Evolutionary conservation across 2,888 invertebrate species (phyloP).

Genomic region (Habroteleia sp.): DNA sequence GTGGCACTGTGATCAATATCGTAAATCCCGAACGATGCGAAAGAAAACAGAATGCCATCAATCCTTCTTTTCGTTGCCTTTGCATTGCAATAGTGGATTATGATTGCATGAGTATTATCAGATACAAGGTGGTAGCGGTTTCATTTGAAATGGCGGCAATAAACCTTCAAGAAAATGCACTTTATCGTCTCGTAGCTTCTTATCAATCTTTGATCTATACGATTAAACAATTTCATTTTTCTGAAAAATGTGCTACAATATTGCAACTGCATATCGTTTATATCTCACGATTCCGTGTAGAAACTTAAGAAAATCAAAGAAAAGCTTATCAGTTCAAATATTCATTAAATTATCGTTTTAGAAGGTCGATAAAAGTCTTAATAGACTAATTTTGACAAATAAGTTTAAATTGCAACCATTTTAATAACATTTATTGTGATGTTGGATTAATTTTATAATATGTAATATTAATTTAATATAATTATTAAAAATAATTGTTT

Average conservation of each 20-base stretch:
- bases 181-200: constrained; percentile 47
- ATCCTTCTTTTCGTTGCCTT: constrained; percentile 65
- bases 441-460: too few species aligned
- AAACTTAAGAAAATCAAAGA: too few species aligned
- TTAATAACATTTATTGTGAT: too few species aligned
- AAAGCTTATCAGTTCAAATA: too few species aligned
- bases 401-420: too few species aligned
- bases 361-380: too few species aligned
- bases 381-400: too few species aligned
- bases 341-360: too few species aligned
- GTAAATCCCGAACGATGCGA: constrained; percentile 76
- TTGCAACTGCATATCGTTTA: neutral
- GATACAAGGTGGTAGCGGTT: constrained; percentile 54
- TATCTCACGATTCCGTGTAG: too few species aligned
- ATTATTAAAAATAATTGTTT: too few species aligned
- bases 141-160: constrained; percentile 55
- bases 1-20: constrained; percentile 77
- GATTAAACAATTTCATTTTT: too few species aligned
- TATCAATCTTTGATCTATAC: constrained; percentile 44
- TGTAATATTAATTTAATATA: too few species aligned
- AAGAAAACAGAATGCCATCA: constrained; percentile 67
- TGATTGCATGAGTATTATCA: constrained; percentile 63
- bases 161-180: constrained; percentile 56
- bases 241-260: constrained; percentile 15
- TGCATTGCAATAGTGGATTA: constrained; percentile 73